phyloP scores from a whole-genome alignment of 1,140 invertebrate species.

The Muscidifurax raptorellus region DNA sequence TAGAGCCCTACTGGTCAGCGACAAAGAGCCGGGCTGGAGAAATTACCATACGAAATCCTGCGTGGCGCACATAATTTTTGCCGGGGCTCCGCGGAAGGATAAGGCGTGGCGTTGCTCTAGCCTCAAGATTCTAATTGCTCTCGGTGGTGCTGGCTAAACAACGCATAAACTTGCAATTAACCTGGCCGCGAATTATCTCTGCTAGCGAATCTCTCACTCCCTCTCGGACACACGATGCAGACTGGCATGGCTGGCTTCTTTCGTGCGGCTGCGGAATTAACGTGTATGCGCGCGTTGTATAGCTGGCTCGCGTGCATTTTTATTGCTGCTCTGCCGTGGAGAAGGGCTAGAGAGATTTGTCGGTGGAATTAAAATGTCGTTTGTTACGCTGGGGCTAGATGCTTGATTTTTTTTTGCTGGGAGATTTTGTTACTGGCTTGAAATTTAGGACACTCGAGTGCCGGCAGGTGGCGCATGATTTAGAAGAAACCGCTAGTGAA shows the following conservation, averaged over 20 bases:
- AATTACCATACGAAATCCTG: background rate
- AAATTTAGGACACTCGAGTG: too few species aligned
- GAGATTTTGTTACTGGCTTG: too few species aligned
- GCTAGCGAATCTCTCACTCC: background rate
- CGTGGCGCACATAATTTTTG: slow-evolving; percentile 67
- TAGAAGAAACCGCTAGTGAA: too few species aligned
- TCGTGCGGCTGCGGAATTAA: background rate
- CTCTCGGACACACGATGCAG: background rate
- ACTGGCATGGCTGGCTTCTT: background rate
- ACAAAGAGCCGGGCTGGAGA: background rate
- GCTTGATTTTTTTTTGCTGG: background rate
- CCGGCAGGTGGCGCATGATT: background rate
- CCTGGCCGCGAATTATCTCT: slow-evolving; percentile 48
- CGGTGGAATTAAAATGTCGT: slow-evolving; percentile 9
- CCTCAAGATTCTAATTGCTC: slow-evolving; percentile 68
- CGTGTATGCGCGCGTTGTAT: too few species aligned
- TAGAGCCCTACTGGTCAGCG: background rate
- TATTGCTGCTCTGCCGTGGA: background rate
- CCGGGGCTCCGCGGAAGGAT: background rate
- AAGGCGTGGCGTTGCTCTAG: slow-evolving; percentile 58
- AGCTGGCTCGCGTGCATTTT: slow-evolving; percentile 3
- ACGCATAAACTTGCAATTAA: slow-evolving; percentile 74
- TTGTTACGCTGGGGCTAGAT: background rate
- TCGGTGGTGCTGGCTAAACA: slow-evolving; percentile 64
- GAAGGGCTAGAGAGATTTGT: slow-evolving; percentile 6